Evolutionary conservation across 2,113 vertebrate genomes (phyloP).

Genomic region (Apaloderma vittatum): DNA sequence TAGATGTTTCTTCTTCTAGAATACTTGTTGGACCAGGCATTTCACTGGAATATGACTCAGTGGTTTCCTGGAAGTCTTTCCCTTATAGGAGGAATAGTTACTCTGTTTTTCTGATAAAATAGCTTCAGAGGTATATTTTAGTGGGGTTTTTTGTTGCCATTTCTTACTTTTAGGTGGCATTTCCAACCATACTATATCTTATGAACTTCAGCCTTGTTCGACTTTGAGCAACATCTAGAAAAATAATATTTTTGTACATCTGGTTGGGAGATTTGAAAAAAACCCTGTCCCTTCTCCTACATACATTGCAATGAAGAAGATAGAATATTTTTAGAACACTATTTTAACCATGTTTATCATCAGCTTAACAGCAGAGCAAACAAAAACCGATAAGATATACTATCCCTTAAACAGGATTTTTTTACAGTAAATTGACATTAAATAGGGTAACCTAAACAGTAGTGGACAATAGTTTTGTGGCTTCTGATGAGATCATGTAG

Average conservation of each 20-base stretch:
- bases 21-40: not conserved
- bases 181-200: not conserved
- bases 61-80: not conserved
- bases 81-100: not conserved
- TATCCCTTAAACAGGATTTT: not conserved
- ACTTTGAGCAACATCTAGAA: not conserved
- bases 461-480: not conserved
- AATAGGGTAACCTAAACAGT: not conserved
- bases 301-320: not conserved
- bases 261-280: not conserved
- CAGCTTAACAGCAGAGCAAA: not conserved
- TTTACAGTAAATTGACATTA: not conserved
- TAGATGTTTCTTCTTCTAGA: not conserved
- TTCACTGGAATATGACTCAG: not conserved
- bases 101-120: not conserved
- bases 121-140: not conserved
- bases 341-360: not conserved
- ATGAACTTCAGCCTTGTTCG: not conserved
- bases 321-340: not conserved
- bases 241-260: not conserved
- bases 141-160: fast-evolving
- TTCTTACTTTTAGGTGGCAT: not conserved
- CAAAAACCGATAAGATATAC: fast-evolving
- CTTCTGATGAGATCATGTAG: not conserved
- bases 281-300: fast-evolving